Percentiles rank a stretch among this genome's conserved stretches.
Conservation (phyloP, 1,140 invertebrate species). For the Drosophila mauritiana region DNA sequence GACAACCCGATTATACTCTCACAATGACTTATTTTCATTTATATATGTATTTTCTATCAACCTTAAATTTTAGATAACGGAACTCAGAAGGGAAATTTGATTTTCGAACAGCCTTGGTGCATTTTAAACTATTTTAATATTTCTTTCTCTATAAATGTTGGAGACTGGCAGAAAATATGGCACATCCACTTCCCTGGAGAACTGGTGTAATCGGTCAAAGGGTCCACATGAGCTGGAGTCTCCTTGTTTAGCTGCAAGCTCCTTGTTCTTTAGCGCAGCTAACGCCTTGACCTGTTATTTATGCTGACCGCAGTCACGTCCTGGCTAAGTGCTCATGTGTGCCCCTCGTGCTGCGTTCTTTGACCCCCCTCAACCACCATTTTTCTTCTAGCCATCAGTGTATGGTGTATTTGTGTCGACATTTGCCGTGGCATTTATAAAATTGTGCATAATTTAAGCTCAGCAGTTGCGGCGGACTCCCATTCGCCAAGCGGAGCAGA, state of each 20-base stretch:
- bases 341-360: not conserved
- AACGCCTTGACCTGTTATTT: conserved; percentile 58
- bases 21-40: too few species aligned
- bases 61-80: too few species aligned
- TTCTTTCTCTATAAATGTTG: not conserved
- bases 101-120: too few species aligned
- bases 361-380: not conserved
- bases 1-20: too few species aligned
- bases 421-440: conserved; percentile 58
- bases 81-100: not conserved
- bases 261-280: conserved; percentile 13
- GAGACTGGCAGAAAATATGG: not conserved
- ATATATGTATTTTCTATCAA: too few species aligned
- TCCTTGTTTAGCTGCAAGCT: conserved; percentile 8
- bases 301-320: conserved; percentile 57
- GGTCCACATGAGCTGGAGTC: conserved; percentile 4
- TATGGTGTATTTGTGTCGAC: conserved; percentile 37
- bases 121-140: too few species aligned
- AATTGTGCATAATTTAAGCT: conserved; percentile 66
- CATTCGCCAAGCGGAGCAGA: conserved; percentile 30
- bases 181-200: not conserved
- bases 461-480: conserved; percentile 44
- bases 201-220: conserved; percentile 21
- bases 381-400: not conserved
- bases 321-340: conserved; percentile 60